Base-by-base conservation (phyloP, 2,113 vertebrate genomes). In the Pelodiscus sinensis region DNA sequence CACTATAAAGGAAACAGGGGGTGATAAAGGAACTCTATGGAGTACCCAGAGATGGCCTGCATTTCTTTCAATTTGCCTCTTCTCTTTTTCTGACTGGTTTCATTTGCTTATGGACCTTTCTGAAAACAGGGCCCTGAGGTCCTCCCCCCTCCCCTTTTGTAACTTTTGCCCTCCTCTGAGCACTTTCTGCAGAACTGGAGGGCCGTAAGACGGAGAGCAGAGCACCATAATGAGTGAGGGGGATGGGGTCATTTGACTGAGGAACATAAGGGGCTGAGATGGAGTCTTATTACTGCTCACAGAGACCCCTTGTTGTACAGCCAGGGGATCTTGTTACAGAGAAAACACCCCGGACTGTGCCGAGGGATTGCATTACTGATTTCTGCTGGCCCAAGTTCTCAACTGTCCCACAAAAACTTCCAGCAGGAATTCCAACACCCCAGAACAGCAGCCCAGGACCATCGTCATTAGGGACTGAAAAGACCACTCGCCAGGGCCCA, bases 301-400 rank as follows among this genome's bases (percentile, higher is more conserved):
- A 82, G 50, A 65, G 60, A 51, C 31, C 24, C 57, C 58, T 51
- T 87, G 89, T 88, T 94, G 15, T 51, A 75, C 54, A 58, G 11
- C 31, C 9, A 29, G 51, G 55, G 51, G 85, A 85, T 93, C 91
- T 93, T 2, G 0, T 95, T 92, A 85, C 92, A 92, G 85, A 90
- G 85, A 55, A 95, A 94, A 92, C 83, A 81, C 60, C 89, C 25
- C 78, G 60, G 73, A 3, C 85, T 79, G 80, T 56, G 80, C 82
- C 85, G 89, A 81, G 65, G 71, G 12, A 10, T 92, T 83, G 80
- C 81, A 57, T 79, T 87, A 60, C 22, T 1, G 87, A 50, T 55
- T 93, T 90, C 91, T 86, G 9, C 31, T 77, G 83, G 83, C 91
- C 81, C 27, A 79, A 75, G 31, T 27, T 95, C 91, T 68, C 0